A percentile compares a stretch with the other conserved stretches of the same genome.
These are phyloP conservation scores for Euzetes globulus DNA, from an alignment of 2,888 invertebrate species.

Conservation along the genomic window DNA sequence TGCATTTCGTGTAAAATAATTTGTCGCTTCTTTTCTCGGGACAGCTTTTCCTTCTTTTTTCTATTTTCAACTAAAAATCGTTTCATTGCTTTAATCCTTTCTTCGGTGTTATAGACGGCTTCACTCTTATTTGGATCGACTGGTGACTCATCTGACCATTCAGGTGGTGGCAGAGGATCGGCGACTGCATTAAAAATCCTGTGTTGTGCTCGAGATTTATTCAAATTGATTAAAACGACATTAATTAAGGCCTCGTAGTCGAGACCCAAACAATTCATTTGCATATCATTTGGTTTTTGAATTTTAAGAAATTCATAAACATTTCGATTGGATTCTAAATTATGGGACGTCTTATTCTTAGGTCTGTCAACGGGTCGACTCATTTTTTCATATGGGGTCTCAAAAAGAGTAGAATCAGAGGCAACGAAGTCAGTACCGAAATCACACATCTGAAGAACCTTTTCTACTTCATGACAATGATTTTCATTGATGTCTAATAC, in stretches of 20 bases:
- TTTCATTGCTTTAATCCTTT: constrained; percentile 33
- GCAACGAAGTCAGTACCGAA: neutral
- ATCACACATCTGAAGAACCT: neutral
- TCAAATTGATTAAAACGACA: constrained; percentile 24
- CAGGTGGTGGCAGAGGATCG: constrained; percentile 33
- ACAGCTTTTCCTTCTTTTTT: constrained; percentile 15
- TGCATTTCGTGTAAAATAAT: neutral
- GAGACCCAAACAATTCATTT: constrained; percentile 12
- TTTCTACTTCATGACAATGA: constrained; percentile 1
- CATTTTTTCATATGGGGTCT: neutral
- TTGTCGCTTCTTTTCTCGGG: constrained; percentile 4
- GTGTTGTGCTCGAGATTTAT: constrained; percentile 32
- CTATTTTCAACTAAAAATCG: constrained; percentile 29
- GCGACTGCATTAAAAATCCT: constrained; percentile 28
- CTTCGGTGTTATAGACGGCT: constrained; percentile 23
- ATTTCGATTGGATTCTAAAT: neutral
- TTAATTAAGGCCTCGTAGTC: constrained; percentile 31
- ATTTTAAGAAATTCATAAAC: neutral
- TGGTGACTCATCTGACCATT: neutral
- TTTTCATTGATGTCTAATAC: constrained; percentile 24
- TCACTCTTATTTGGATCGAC: neutral
- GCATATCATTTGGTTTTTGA: constrained; percentile 31
- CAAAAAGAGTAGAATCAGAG: neutral
- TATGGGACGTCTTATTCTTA: neutral
- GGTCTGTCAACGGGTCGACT: neutral